phyloP scores from a whole-genome alignment of 2,888 invertebrate species.

The Spialia ferax region DNA sequence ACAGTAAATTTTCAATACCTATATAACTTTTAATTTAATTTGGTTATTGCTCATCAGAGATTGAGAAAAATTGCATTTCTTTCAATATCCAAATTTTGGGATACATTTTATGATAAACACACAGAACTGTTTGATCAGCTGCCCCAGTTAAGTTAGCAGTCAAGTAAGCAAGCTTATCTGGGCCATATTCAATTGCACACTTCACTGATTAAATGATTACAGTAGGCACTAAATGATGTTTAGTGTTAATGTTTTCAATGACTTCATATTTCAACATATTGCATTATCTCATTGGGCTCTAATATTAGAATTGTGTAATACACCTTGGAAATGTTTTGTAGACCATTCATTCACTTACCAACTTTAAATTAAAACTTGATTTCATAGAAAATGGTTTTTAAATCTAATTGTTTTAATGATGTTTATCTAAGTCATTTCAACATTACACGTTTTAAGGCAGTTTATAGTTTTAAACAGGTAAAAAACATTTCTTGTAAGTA shows the following conservation, averaged over 20 bases:
- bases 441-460: no score
- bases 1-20: background rate
- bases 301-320: conserved; percentile 35
- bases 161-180: conserved; percentile 74
- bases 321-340: conserved; percentile 12
- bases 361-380: conserved; percentile 15
- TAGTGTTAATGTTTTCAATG: conserved; percentile 31
- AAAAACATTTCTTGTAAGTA: background rate
- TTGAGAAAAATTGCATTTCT: background rate
- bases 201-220: conserved; percentile 65
- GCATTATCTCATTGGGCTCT: conserved; percentile 37
- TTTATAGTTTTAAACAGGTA: background rate
- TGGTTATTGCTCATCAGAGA: background rate
- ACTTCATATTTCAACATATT: conserved; percentile 39
- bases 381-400: conserved; percentile 18
- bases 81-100: background rate
- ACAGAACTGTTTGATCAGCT: conserved; percentile 69
- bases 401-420: no score
- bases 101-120: conserved; percentile 1
- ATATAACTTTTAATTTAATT: background rate
- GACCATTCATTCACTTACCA: conserved; percentile 8
- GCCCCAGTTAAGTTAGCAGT: conserved; percentile 70
- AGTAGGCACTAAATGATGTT: conserved; percentile 37
- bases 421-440: background rate
- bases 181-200: conserved; percentile 67